Conservation (phyloP, 2,113 vertebrate genomes). For the Daphoenositta chrysoptera region DNA sequence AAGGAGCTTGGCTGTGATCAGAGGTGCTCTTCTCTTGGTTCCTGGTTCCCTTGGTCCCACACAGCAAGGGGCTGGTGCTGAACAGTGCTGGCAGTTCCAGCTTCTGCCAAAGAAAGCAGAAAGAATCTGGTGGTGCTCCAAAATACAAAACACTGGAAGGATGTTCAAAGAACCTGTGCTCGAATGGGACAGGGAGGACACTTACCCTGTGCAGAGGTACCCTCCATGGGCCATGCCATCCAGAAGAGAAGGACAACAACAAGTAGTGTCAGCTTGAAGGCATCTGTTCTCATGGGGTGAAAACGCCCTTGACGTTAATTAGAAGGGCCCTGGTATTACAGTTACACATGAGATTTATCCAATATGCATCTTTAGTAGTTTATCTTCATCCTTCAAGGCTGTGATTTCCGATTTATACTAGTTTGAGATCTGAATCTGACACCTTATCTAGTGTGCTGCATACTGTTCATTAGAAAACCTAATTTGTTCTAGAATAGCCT, state of each 20-base stretch:
- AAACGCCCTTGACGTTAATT: neutral
- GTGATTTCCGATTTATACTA: neutral
- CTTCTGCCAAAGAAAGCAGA: neutral
- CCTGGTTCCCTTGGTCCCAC: neutral
- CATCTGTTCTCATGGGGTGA: neutral
- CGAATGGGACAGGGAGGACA: accelerated
- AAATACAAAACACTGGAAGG: neutral
- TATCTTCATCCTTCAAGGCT: neutral
- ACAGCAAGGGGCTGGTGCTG: neutral
- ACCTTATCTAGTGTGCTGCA: neutral
- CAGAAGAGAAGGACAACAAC: neutral
- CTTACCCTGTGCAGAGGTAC: neutral
- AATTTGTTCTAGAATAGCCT: neutral
- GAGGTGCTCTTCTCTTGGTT: neutral
- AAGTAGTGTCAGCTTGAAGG: neutral
- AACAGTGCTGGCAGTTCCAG: neutral
- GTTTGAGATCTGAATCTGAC: neutral
- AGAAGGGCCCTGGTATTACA: neutral
- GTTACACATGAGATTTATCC: neutral
- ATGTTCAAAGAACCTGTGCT: neutral
- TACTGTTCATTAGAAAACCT: neutral
- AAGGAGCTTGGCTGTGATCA: neutral
- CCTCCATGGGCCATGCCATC: accelerated
- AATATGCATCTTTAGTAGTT: neutral
- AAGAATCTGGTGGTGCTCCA: neutral